phyloP scores from a whole-genome alignment of 1,140 invertebrate genomes.

The Radopholus similis region DNA sequence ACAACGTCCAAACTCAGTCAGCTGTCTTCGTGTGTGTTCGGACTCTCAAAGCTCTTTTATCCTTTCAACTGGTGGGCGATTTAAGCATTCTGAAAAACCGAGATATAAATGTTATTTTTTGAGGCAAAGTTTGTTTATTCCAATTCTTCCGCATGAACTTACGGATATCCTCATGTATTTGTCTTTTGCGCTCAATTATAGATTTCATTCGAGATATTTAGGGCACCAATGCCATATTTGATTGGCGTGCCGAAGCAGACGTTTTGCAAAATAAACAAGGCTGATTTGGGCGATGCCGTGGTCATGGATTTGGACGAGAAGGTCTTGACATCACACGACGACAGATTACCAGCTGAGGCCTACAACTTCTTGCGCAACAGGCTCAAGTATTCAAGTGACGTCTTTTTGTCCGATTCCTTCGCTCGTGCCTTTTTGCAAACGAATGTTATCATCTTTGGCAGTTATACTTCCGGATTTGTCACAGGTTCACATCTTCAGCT shows the following conservation, averaged over 20 bases:
- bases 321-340: constrained; percentile 5
- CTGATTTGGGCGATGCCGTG: constrained; percentile 33
- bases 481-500: constrained; percentile 7
- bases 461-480: constrained; percentile 33
- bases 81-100: neutral
- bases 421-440: constrained; percentile 43
- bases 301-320: constrained; percentile 33
- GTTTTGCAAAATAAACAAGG: constrained; percentile 19
- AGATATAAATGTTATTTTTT: constrained; percentile 10
- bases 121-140: constrained; percentile 54
- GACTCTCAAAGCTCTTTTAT: constrained; percentile 41
- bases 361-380: constrained; percentile 14
- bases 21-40: constrained; percentile 51
- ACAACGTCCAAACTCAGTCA: constrained; percentile 49
- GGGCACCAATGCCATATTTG: constrained; percentile 54
- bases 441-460: constrained; percentile 50
- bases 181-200: neutral
- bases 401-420: constrained; percentile 29
- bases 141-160: constrained; percentile 43
- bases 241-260: constrained; percentile 54
- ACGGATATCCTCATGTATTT: constrained; percentile 47
- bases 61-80: constrained; percentile 46
- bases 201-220: constrained; percentile 36
- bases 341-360: constrained; percentile 19
- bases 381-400: constrained; percentile 25